Evolutionary conservation across 1,140 invertebrate genomes (phyloP).

Genomic region (Drosophila quadrilineata): DNA sequence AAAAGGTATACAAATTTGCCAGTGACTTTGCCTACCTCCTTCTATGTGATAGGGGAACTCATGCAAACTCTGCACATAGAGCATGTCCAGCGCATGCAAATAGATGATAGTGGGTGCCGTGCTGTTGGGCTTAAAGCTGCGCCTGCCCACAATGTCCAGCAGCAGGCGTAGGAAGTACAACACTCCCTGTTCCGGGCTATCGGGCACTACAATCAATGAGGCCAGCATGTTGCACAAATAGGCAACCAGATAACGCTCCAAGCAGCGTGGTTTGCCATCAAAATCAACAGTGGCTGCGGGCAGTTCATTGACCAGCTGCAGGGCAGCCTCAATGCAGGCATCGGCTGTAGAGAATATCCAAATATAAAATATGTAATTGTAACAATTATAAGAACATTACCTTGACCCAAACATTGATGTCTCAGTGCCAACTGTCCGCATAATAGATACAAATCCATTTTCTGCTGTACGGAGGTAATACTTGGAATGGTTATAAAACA

Average conservation of each 20-base stretch:
- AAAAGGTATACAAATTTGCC: neutral
- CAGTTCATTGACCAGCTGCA: conserved; percentile 90
- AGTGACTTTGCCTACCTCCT: conserved; percentile 43
- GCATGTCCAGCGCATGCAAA: conserved; percentile 82
- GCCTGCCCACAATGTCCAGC: conserved; percentile 88
- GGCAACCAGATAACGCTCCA: conserved; percentile 87
- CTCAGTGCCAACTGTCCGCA: conserved; percentile 94
- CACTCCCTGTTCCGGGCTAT: conserved; percentile 92
- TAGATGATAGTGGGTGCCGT: conserved; percentile 85
- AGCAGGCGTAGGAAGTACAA: conserved; percentile 89
- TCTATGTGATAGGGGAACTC: conserved; percentile 74
- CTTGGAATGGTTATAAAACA: conserved; percentile 98
- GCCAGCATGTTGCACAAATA: conserved; percentile 91
- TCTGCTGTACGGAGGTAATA: conserved; percentile 87
- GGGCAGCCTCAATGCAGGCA: conserved; percentile 94
- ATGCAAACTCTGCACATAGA: conserved; percentile 68
- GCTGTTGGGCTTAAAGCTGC: conserved; percentile 84
- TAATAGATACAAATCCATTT: conserved; percentile 92
- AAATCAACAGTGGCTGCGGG: conserved; percentile 88
- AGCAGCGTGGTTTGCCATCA: conserved; percentile 87
- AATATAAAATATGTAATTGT: conserved; percentile 48
- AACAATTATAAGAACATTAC: conserved; percentile 46
- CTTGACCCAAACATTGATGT: conserved; percentile 94
- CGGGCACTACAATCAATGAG: conserved; percentile 92
- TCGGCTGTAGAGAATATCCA: conserved; percentile 87